Evolutionary conservation across 1,140 invertebrate genomes (phyloP).

Genomic region (Cataglyphis hispanica): DNA sequence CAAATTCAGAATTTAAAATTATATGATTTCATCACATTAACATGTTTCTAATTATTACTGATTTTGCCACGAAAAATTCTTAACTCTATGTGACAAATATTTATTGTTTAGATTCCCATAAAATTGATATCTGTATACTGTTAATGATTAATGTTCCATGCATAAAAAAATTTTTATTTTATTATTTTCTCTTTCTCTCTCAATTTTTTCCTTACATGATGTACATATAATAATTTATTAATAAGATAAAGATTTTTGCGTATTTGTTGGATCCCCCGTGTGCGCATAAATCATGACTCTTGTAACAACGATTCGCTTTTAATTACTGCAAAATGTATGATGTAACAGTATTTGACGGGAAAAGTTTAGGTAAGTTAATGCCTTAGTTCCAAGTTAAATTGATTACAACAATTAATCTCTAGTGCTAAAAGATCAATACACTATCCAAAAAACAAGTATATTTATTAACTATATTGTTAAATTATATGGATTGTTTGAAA

Average conservation of each 20-base stretch:
- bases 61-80: neutral
- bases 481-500: neutral
- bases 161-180: neutral
- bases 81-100: neutral
- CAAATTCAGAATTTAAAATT: neutral
- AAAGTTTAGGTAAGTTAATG: slow-evolving; percentile 15
- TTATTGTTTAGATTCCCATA: neutral
- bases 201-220: neutral
- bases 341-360: neutral
- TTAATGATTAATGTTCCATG: neutral
- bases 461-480: no score
- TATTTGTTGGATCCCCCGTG: neutral
- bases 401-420: slow-evolving; percentile 43
- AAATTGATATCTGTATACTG: neutral
- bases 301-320: slow-evolving; percentile 3
- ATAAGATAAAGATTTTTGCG: neutral
- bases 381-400: slow-evolving; percentile 51
- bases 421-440: slow-evolving; percentile 33
- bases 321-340: slow-evolving; percentile 21
- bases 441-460: slow-evolving; percentile 18
- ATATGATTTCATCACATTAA: neutral
- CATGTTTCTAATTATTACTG: neutral
- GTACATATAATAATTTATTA: neutral
- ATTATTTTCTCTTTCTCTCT: neutral
- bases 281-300: neutral